Conservation (phyloP, 2,113 vertebrate species). For the Barbus barbus region DNA sequence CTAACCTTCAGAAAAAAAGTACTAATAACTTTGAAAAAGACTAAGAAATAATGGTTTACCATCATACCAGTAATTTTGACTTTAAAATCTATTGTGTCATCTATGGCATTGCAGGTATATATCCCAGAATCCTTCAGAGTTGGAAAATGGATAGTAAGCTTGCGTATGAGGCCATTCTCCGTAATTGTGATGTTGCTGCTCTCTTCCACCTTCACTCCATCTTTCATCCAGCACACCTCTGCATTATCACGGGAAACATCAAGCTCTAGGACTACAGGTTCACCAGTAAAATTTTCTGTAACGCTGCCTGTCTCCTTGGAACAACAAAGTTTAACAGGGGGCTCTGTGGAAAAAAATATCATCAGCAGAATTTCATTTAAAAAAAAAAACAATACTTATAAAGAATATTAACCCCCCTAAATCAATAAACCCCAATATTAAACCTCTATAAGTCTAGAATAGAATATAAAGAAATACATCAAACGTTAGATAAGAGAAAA, state of each 20-base stretch:
- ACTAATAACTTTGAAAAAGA: neutral
- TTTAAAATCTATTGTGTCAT: constrained; percentile 78
- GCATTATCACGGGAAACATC: constrained; percentile 70
- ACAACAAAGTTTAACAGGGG: constrained; percentile 63
- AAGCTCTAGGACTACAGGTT: constrained; percentile 68
- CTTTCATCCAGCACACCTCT: constrained; percentile 71
- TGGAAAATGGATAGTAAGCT: constrained; percentile 68
- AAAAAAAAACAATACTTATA: neutral
- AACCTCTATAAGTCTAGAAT: neutral
- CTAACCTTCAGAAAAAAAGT: neutral
- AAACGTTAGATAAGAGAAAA: neutral
- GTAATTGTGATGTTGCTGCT: constrained; percentile 62
- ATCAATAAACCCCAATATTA: no score
- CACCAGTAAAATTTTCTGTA: constrained; percentile 61
- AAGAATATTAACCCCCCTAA: no score
- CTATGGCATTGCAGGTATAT: constrained; percentile 77
- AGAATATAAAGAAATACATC: neutral
- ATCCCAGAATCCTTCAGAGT: constrained; percentile 71
- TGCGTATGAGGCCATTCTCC: constrained; percentile 65
- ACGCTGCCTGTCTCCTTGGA: constrained; percentile 49
- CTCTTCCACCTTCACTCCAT: constrained; percentile 67
- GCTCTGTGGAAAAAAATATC: constrained; percentile 60
- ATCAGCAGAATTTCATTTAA: neutral
- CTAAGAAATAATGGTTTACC: neutral
- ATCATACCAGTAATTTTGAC: constrained; percentile 84